A percentile compares a stretch with the other conserved stretches of the same genome.
Conservation (phyloP, 2,888 invertebrate species). For the Callosobruchus maculatus region DNA sequence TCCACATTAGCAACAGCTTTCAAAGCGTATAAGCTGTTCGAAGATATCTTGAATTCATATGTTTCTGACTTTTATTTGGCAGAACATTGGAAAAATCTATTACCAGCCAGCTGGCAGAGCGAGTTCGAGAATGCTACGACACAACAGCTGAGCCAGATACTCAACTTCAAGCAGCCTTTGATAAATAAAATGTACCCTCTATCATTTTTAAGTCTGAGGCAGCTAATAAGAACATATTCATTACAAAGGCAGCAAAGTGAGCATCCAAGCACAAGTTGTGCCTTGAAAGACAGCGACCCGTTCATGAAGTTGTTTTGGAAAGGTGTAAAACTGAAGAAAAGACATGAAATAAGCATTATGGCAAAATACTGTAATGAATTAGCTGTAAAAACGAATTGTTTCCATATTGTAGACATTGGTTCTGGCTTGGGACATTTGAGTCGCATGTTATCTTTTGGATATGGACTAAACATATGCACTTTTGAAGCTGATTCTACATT, state of each 20-base stretch:
- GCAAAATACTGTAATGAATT: conserved; percentile 55
- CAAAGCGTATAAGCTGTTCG: conserved; percentile 20
- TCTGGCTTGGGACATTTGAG: conserved; percentile 84
- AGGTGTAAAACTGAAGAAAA: conserved; percentile 81
- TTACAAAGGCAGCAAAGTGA: conserved; percentile 49
- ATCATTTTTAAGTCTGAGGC: conserved; percentile 62
- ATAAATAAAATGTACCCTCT: conserved; percentile 57
- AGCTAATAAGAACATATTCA: conserved; percentile 52
- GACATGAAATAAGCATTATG: conserved; percentile 74
- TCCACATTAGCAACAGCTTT: conserved; percentile 2
- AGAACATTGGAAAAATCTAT: conserved; percentile 69
- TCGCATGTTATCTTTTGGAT: conserved; percentile 68
- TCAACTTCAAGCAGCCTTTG: conserved; percentile 30
- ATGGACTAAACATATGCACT: conserved; percentile 66
- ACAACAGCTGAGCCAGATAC: conserved; percentile 54
- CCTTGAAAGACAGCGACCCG: conserved; percentile 34
- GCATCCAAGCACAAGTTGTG: not conserved
- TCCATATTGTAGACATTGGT: conserved; percentile 76
- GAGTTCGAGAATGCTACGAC: conserved; percentile 55
- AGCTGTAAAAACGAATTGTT: conserved; percentile 54
- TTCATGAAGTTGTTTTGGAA: conserved; percentile 66
- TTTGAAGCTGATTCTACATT: conserved; percentile 70
- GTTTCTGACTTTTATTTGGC: conserved; percentile 73
- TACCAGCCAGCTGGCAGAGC: conserved; percentile 60
- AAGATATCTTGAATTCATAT: conserved; percentile 27